Conservation (phyloP, 2,797 vertebrate species). For the Macropus fuliginosus region DNA sequence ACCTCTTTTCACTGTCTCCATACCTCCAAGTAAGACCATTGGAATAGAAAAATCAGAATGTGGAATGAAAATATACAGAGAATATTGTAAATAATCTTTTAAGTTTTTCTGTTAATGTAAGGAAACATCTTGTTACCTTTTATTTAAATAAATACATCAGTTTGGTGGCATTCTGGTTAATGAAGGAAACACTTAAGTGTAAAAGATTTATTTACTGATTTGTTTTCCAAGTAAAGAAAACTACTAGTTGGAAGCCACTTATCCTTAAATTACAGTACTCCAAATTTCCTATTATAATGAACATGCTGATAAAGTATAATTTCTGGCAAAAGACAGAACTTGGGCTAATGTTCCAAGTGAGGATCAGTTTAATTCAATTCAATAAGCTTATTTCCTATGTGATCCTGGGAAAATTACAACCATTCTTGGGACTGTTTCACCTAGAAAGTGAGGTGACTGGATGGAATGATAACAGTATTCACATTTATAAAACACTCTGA, state of each 20-base stretch:
- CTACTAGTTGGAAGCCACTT: background rate
- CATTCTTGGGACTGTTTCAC: background rate
- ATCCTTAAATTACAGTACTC: background rate
- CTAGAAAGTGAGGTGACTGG: background rate
- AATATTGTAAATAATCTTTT: background rate
- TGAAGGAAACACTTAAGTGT: background rate
- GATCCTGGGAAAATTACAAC: background rate
- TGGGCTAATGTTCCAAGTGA: background rate
- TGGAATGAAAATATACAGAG: background rate
- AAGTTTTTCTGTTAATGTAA: background rate
- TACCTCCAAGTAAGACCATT: background rate
- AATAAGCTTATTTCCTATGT: background rate
- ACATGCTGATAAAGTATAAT: background rate
- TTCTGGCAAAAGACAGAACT: background rate
- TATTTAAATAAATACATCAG: background rate
- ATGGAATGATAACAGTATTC: background rate
- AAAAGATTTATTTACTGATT: background rate
- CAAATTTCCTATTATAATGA: background rate
- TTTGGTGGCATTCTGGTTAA: constrained; percentile 20
- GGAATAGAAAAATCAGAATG: background rate
- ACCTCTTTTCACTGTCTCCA: background rate
- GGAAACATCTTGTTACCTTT: background rate
- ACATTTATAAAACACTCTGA: background rate
- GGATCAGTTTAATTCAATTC: background rate
- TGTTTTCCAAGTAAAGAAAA: background rate